Evolutionary conservation across 2,797 vertebrate genomes (phyloP).

Genomic region (Scomberomorus guttatus): DNA sequence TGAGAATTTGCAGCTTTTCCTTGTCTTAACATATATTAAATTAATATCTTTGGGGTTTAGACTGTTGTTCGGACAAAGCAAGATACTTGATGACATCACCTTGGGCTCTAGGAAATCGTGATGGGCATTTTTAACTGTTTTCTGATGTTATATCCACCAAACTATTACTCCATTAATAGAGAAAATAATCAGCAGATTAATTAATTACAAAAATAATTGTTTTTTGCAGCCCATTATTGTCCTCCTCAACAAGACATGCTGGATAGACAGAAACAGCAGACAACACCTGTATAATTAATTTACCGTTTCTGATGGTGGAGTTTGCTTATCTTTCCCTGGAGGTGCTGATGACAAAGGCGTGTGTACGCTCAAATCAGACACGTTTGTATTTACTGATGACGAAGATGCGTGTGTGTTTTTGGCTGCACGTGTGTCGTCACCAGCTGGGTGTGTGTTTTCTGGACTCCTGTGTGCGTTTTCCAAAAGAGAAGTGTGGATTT

Average conservation of each 20-base stretch:
- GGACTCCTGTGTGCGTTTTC: conserved; percentile 15
- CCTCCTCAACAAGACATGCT: not conserved
- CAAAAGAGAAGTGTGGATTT: not conserved
- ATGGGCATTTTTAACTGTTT: too few relatives aligned
- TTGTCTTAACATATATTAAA: too few relatives aligned
- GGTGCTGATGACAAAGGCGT: conserved; percentile 19
- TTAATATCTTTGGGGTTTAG: too few relatives aligned
- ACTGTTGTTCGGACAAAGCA: too few relatives aligned
- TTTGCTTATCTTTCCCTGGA: conserved; percentile 29
- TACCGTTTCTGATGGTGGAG: conserved; percentile 52
- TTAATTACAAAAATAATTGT: too few relatives aligned
- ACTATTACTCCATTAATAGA: too few relatives aligned
- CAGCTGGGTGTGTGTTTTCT: conserved; percentile 29
- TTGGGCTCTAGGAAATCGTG: too few relatives aligned
- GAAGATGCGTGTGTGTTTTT: not conserved
- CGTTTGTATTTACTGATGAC: conserved; percentile 24
- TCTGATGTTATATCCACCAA: too few relatives aligned
- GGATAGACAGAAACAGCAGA: not conserved
- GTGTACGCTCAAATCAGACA: not conserved
- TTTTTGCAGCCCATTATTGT: not conserved
- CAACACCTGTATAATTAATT: not conserved
- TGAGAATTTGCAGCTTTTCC: too few relatives aligned
- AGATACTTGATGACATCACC: too few relatives aligned
- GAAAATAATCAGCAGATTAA: not conserved
- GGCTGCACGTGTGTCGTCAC: conserved; percentile 15